Conservation (phyloP, 2,113 vertebrate genomes). For the Bufo bufo region DNA sequence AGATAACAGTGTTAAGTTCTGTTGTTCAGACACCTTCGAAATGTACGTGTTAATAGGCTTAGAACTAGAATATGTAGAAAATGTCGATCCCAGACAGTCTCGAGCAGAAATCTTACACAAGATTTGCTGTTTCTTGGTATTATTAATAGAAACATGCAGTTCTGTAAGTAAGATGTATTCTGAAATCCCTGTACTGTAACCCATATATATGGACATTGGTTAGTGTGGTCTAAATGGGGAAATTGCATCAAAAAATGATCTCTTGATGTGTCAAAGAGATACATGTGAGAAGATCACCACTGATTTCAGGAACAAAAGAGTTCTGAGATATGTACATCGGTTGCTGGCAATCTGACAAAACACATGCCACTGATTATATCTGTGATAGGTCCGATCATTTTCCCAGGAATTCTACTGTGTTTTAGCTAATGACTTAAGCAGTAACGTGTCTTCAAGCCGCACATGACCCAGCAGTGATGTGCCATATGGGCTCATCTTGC, state of each 20-base stretch:
- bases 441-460: too few relatives aligned
- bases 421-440: too few relatives aligned
- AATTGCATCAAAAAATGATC: not conserved
- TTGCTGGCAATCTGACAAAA: not conserved
- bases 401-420: too few relatives aligned
- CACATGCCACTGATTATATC: too few relatives aligned
- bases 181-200: not conserved
- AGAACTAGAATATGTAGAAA: conserved; percentile 1
- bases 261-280: not conserved
- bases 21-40: conserved; percentile 29
- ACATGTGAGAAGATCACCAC: not conserved
- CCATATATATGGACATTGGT: not conserved
- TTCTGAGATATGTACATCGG: not conserved
- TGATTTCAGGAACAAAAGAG: not conserved
- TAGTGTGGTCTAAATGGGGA: not conserved
- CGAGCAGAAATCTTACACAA: not conserved
- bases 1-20: conserved; percentile 20
- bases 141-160: not conserved
- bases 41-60: conserved; percentile 28
- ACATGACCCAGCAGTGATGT: too few relatives aligned
- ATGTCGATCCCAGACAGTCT: conserved; percentile 7
- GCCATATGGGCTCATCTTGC: too few relatives aligned
- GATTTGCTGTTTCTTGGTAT: not conserved
- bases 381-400: too few relatives aligned
- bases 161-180: not conserved